phyloP scores from a whole-genome alignment of 1,140 invertebrate species.

The Leptopilina clavipes region DNA sequence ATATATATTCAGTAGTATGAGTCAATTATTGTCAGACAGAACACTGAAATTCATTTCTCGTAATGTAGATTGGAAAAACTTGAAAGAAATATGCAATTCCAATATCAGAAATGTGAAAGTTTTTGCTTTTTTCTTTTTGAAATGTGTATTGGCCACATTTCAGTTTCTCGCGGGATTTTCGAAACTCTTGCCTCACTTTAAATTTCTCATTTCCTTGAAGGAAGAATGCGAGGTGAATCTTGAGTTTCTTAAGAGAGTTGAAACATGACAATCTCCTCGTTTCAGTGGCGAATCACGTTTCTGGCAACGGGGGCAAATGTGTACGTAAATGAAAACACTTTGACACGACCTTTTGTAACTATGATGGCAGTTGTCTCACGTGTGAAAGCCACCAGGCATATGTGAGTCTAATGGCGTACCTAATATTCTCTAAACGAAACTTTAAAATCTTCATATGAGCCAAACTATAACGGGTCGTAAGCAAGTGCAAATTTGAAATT shows the following conservation, averaged over 20 bases:
- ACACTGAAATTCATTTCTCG: too few species aligned
- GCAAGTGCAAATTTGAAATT: conserved; percentile 33
- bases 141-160: neutral
- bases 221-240: conserved; percentile 27
- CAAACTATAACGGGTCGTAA: neutral
- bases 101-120: neutral
- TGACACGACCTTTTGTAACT: neutral
- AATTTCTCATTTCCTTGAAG: conserved; percentile 12
- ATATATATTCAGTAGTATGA: too few species aligned
- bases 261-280: neutral
- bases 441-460: conserved; percentile 28
- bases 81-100: neutral
- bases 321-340: conserved; percentile 20
- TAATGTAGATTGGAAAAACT: too few species aligned
- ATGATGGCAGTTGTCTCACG: neutral
- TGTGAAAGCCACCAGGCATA: neutral
- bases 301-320: neutral
- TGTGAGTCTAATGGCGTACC: neutral
- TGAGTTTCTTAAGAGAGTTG: conserved; percentile 9
- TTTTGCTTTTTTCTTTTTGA: too few species aligned
- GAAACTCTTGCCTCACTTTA: neutral
- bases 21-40: too few species aligned
- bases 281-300: conserved; percentile 2
- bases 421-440: conserved; percentile 15
- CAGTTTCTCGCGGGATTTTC: neutral